Base-by-base conservation (phyloP, 2,888 invertebrate species). In the Euplagia quadripunctaria region DNA sequence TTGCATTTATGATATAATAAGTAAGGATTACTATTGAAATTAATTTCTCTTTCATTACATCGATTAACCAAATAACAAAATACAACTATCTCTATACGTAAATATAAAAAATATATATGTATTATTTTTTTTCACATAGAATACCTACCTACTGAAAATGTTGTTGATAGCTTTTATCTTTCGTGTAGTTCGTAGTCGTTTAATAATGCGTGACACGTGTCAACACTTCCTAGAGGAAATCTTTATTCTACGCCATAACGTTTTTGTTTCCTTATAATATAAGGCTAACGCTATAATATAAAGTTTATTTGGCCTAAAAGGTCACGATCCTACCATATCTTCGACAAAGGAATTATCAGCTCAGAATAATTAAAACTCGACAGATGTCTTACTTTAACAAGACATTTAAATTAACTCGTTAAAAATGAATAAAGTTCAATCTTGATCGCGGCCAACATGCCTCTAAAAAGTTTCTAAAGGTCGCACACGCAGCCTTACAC, bases 191-290 rank as follows among this genome's bases (percentile, higher is more conserved):
- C 58, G 20, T 12, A 20, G 58, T 58, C 20, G 58, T 20, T 58
- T 58, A 58, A 58, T 58, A 58, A 61, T 61, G 20, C 61, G 61
- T 61, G 61, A 61, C 61, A 61, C 61, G 61, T 61, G 61, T 31
- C 31, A 61, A 5, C 61, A 31, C 61, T 31, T 61, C 31, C 7
- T 31, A 61, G 31, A 20, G 61, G 61, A 61, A 31, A 61, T 68
- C 51, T 41, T 55, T 49, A 68, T 51, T 58, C 20, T 20, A 20
- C 20, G 20, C 20, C 20, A 31, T 61, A 61, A 61, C 31, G 14
- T 31, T 14, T 31, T 31, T 31, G 61, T 31, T 31, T 61, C 61
- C 58, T 58, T 58, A 58, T 31, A 31, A 31, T 31, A 31, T 31
- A 31, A 1, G 31, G 2, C 31, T 31, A 31, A 31, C 1, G 31